Evolutionary conservation across 2,113 vertebrate genomes (phyloP), one percentile per base, ranked within the genome.

Genomic region (Triplophysa rosa): DNA sequence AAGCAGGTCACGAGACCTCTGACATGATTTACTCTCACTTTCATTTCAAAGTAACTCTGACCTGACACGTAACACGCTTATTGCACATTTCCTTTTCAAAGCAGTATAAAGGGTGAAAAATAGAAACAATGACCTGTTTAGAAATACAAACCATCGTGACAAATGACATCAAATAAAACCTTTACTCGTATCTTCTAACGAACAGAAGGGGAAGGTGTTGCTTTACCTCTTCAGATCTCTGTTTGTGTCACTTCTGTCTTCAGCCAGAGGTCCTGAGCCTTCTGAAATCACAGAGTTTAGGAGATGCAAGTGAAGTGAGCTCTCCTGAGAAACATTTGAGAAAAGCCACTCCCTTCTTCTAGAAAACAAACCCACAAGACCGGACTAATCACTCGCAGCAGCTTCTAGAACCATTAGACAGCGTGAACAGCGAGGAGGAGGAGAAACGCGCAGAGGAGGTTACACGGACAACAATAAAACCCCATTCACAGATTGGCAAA

Each of bases 141-240:
- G 33, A 37, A 45, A 45, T 45, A 42, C 9, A 42, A 42, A 42
- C 2, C 0, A 42, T 42, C 9, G 40, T 42, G 40, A 42, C 42
- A 45, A 2, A 2, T 45, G 11, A 12, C 42, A 45, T 7, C 33
- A 37, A 7, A 37, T 37, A 37, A 37, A 37, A 37, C 33, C 7
- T 37, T 3, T 4, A 37, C 33, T 37, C 33, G 0, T 37, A 37
- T 37, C 29, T 33, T 33, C 29, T 6, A 37, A 7, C 5, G 7
- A 37, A 37, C 33, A 37, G 42, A 45, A 54, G 11, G 10, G 1
- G 6, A 59, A 49, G n/a, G 9, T 56, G 2, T 16, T 5, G 10
- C 83, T 80, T 76, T 13, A 92, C 92, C 87, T 91, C 82, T 86
- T 90, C 0, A 74, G 3, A 54, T 86, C 62, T 84, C 80, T 83